Conservation (phyloP, 2,113 vertebrate genomes). For the Syngnathus floridae region DNA sequence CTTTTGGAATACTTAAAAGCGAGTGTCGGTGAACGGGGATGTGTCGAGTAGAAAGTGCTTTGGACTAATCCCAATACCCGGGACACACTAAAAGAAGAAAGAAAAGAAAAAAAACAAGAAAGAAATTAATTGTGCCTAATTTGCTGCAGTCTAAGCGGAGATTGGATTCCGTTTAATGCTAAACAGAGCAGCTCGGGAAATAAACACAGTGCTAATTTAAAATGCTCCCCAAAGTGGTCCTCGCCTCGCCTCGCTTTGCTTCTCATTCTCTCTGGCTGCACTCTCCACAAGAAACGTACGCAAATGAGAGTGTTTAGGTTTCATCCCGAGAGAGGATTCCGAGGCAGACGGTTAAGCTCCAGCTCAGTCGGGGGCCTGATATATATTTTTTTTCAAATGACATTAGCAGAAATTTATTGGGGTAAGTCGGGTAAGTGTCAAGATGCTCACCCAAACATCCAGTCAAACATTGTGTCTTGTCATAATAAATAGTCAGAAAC, state of each 20-base stretch:
- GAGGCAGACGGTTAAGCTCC: constrained; percentile 32
- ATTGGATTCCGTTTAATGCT: constrained; percentile 67
- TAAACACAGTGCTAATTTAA: constrained; percentile 66
- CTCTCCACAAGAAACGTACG: constrained; percentile 49
- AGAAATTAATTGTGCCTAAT: constrained; percentile 64
- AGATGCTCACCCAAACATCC: too few relatives aligned
- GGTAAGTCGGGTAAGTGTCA: too few relatives aligned
- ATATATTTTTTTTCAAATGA: constrained; percentile 8
- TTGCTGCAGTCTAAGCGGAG: constrained; percentile 65
- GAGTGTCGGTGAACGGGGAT: constrained; percentile 36
- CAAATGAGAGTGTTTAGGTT: constrained; percentile 61
- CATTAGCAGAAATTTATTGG: too few relatives aligned
- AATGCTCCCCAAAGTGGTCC: constrained; percentile 54
- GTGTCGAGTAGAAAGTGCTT: constrained; percentile 40
- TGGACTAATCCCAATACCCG: constrained; percentile 59
- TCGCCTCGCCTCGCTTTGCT: not conserved
- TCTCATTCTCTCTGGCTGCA: constrained; percentile 20
- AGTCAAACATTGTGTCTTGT: too few relatives aligned
- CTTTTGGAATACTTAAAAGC: constrained; percentile 35
- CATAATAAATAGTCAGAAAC: too few relatives aligned
- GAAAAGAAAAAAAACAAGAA: not conserved
- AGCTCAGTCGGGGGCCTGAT: constrained; percentile 15
- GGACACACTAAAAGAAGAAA: constrained; percentile 56
- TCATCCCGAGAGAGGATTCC: constrained; percentile 40
- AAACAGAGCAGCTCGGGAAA: constrained; percentile 58